Evolutionary conservation across 2,888 invertebrate species (phyloP), one percentile per base, ranked within the genome.

Genomic region (Eubasilissa splendida): DNA sequence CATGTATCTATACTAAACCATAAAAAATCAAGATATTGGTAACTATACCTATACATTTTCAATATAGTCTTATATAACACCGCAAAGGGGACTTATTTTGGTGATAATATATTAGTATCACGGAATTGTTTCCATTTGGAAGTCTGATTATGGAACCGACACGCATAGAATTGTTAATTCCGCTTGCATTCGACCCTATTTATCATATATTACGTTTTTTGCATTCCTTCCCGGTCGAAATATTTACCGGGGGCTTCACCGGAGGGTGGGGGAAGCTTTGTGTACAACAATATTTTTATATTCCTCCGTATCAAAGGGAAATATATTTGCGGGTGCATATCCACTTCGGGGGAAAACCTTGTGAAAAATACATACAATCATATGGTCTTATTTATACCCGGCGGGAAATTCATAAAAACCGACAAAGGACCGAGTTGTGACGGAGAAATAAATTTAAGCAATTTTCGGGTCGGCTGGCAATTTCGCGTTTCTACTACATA

Each of bases 211-310:
- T 58, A 42, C 12, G 54, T 77, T 50, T 70, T 50, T 77, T 50
- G 59, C 68, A 79, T 79, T 79, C 73, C 74, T 74, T 60, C 60
- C 53, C 56, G 31, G 73, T 52, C 33, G 70, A 73, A 60, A 78
- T 71, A 71, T 78, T 71, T 59, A 9, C 77, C 10, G 65, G 71
- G 59, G 42, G 22, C 11, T n/a, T 14, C 50, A 9, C 12, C 53
- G 11, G 12, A 7, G n/a, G 54, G 54, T 52, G 74, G 4, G 76
- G 63, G 56, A 31, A 10, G 79, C 50, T 54, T 56, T 68, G 80
- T 80, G 77, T 78, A 59, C 80, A 82, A 82, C 80, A 82, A 82
- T 79, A 82, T 82, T 82, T 82, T 82, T 79, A 82, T 82, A 76
- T 82, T 78, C 79, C 54, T 22, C 56, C 78, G 56, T 74, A 79